Conservation (phyloP, 2,797 vertebrate species). For the Naso thynnoides region DNA sequence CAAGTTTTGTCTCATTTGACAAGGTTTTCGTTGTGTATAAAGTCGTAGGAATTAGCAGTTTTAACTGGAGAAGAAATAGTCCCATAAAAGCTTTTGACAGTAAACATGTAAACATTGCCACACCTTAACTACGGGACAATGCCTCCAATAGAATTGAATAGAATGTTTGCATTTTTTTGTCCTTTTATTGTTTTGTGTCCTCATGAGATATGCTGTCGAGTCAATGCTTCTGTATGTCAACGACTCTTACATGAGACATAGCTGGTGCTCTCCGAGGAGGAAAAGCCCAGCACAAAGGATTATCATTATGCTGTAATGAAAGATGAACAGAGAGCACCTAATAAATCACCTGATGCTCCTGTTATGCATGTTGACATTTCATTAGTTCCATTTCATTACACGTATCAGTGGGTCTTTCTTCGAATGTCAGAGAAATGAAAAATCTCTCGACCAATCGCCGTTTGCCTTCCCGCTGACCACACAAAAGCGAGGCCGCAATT, state of each 20-base stretch:
- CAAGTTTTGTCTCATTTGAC: not conserved
- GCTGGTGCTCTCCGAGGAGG: constrained; percentile 16
- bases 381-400: constrained; percentile 70
- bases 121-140: not conserved
- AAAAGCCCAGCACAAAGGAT: constrained; percentile 37
- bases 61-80: not conserved
- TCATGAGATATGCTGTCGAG: constrained; percentile 15
- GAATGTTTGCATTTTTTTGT: not conserved
- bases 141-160: not conserved
- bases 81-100: not conserved
- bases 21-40: too few species aligned
- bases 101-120: not conserved
- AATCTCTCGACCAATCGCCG: constrained; percentile 27
- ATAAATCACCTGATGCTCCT: constrained; percentile 67
- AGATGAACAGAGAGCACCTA: constrained; percentile 44
- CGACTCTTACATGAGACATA: constrained; percentile 31
- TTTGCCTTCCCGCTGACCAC: constrained; percentile 23
- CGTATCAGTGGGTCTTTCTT: constrained; percentile 50
- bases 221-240: constrained; percentile 10
- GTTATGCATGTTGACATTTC: constrained; percentile 60
- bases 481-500: constrained; percentile 17
- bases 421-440: constrained; percentile 55
- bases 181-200: not conserved
- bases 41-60: too few species aligned
- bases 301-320: constrained; percentile 46